A percentile compares a stretch with the other conserved stretches of the same genome.
Evolutionary conservation across 2,113 vertebrate genomes (phyloP).

Genomic region (Buteo buteo): DNA sequence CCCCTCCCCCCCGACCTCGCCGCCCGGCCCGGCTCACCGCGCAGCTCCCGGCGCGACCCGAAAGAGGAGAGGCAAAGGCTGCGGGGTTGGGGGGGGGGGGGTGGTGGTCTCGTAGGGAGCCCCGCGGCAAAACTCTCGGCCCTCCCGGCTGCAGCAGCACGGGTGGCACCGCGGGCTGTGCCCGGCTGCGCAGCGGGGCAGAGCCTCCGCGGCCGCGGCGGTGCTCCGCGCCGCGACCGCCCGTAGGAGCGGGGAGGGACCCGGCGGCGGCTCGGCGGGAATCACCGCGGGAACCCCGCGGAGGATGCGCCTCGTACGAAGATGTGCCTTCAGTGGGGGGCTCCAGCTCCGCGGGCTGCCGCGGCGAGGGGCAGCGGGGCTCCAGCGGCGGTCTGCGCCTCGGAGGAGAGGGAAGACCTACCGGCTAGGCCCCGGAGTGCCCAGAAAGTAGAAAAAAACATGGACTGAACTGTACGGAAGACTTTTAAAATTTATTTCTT

Average conservation of each 20-base stretch:
- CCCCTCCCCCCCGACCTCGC: too few relatives aligned
- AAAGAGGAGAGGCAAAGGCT: too few relatives aligned
- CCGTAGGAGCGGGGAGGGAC: too few relatives aligned
- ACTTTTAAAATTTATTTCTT: not conserved
- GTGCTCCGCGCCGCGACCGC: too few relatives aligned
- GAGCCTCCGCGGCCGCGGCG: too few relatives aligned
- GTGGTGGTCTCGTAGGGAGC: too few relatives aligned
- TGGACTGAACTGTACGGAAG: fast-evolving
- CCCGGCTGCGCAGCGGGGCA: not conserved
- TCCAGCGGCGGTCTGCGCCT: not conserved
- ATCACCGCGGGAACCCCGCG: not conserved
- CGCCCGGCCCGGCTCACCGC: not conserved
- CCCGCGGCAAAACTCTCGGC: too few relatives aligned
- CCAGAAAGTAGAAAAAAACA: not conserved
- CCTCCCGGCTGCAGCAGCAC: too few relatives aligned
- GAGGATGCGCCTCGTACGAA: fast-evolving
- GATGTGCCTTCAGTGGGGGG: too few relatives aligned
- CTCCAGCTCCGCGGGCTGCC: not conserved
- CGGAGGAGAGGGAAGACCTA: not conserved
- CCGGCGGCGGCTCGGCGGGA: not conserved
- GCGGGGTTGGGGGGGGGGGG: too few relatives aligned
- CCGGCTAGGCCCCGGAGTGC: not conserved
- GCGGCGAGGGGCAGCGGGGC: not conserved
- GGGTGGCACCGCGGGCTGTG: too few relatives aligned
- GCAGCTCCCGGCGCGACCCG: too few relatives aligned